Base-by-base conservation (phyloP, 2,113 vertebrate species). In the Sylvicapra grimmia region DNA sequence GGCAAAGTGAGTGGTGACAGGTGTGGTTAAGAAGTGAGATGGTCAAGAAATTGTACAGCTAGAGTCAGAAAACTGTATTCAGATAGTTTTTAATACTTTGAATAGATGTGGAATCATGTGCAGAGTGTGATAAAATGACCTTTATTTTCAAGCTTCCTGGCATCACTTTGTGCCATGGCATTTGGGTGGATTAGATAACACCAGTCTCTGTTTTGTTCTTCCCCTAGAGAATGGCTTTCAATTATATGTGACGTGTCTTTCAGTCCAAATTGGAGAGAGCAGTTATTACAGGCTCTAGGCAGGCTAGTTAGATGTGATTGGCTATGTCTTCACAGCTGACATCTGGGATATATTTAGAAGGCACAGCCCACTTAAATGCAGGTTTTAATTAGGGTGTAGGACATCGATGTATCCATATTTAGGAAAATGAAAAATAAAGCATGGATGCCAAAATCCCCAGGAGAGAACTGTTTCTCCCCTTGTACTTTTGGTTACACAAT, bases 311-410 rank as follows among this genome's bases (percentile, higher is more conserved):
- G 83, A 95, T 27, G 61, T 36, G 90, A 80, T 27, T 54, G 92
- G 96, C 36, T 53, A 16, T 94, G 51, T 91, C 36, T 96, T 97
- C 53, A 95, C 86, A 84, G 49, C 72, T 97, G 89, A 86, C 49
- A 92, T 68, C 63, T n/a, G 31, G 82, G 36, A 77, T 91, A 89
- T 89, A 90, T 72, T 94, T 96, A 97, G 92, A 90, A 90, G 29
- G 77, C 83, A 85, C 6, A 83, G 23, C 25, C 49, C 85, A 80
- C 31, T 93, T 96, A 89, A 92, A 96, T 63, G 44, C 27, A 93
- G 49, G 12, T 88, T 93, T 96, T 75, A 94, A 96, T 97, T 77
- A 96, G 89, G 18, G 54, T 54, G 36, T 83, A 21, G 79, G n/a
- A 47, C 53, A 77, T 85, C 79, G 53, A 93, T 16, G 2, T 23